Percentiles rank a stretch among this genome's conserved stretches.
Evolutionary conservation across 2,797 vertebrate genomes (phyloP).

Genomic region (Coilia nasus): DNA sequence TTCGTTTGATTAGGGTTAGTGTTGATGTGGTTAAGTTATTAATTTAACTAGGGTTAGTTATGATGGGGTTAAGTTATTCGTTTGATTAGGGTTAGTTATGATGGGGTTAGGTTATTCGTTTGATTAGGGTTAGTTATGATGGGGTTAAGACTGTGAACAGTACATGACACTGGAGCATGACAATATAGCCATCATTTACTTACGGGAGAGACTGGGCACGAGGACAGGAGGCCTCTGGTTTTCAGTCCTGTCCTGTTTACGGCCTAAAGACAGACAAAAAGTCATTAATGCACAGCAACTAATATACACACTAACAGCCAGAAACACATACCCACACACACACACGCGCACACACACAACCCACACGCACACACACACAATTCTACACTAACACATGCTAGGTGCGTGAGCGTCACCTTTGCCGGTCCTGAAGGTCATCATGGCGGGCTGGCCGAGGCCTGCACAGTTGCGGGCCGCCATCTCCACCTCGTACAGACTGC

Average conservation of each 20-base stretch:
- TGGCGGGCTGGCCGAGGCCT: conserved; percentile 91
- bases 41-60: no score
- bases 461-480: conserved; percentile 94
- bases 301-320: neutral
- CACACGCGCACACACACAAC: no score
- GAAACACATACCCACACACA: neutral
- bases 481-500: conserved; percentile 96
- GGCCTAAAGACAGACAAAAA: conserved; percentile 64
- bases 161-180: neutral
- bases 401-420: conserved; percentile 62
- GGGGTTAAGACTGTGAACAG: neutral
- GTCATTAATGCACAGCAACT: no score
- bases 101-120: no score
- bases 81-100: no score
- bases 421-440: conserved; percentile 98
- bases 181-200: conserved; percentile 66
- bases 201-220: conserved; percentile 88
- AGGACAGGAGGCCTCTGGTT: conserved; percentile 78
- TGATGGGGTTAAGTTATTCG: no score
- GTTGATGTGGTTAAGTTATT: no score
- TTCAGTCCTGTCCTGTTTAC: conserved; percentile 66
- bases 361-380: no score
- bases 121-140: no score
- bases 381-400: neutral
- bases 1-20: no score